Evolutionary conservation across 1,140 invertebrate genomes (phyloP).

Genomic region (Aphaenogaster rudis): DNA sequence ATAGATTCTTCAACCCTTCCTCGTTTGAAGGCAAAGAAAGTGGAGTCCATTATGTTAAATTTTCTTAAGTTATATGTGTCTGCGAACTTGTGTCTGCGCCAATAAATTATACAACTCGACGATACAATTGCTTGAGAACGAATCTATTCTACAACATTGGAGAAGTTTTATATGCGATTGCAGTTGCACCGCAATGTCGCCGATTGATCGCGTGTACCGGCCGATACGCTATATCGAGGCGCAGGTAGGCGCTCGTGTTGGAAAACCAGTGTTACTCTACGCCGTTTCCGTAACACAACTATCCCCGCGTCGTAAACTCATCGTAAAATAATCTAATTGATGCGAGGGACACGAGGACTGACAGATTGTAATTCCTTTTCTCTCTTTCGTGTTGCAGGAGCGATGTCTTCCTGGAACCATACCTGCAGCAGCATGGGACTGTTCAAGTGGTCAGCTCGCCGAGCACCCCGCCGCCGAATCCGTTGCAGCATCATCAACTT

Average conservation of each 20-base stretch:
- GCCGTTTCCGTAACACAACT: background rate
- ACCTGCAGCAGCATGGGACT: slow-evolving; percentile 84
- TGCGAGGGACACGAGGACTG: background rate
- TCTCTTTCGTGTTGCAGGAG: slow-evolving; percentile 81
- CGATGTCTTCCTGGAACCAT: slow-evolving; percentile 86
- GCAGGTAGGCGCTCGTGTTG: background rate
- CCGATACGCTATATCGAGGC: background rate
- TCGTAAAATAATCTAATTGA: slow-evolving; percentile 43
- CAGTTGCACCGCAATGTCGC: background rate
- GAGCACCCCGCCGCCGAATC: slow-evolving; percentile 84
- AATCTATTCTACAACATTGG: background rate
- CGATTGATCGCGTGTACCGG: slow-evolving; percentile 9
- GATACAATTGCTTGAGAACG: background rate
- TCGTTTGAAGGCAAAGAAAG: too few species aligned
- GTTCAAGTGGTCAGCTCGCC: slow-evolving; percentile 85
- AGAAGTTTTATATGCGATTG: background rate
- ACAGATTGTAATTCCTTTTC: slow-evolving; percentile 6
- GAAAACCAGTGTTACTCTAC: slow-evolving; percentile 16
- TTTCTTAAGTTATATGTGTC: too few species aligned
- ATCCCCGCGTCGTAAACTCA: background rate
- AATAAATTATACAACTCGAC: too few species aligned
- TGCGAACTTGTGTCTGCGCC: too few species aligned
- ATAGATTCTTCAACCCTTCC: too few species aligned
- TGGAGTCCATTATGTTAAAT: too few species aligned
- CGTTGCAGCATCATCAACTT: slow-evolving; percentile 84